Evolutionary conservation across 2,113 vertebrate genomes (phyloP).

Genomic region (Rhodinocichla rosea): DNA sequence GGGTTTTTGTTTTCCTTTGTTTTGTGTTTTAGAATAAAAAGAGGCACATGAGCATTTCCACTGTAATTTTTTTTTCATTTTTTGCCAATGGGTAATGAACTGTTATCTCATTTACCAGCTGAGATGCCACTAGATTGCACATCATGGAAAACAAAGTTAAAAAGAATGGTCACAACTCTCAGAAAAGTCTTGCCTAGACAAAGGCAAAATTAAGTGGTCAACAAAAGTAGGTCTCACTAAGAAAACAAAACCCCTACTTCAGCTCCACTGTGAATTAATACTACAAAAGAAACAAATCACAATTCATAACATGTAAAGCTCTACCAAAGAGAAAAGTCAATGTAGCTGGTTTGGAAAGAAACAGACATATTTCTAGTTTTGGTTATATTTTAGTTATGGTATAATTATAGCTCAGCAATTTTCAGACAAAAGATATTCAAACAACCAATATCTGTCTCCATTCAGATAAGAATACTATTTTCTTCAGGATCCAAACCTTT

Average conservation of each 20-base stretch:
- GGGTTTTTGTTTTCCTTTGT: accelerated
- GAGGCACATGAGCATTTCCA: background rate
- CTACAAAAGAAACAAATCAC: background rate
- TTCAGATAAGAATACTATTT: background rate
- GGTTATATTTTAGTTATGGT: background rate
- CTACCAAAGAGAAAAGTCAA: background rate
- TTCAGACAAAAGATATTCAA: background rate
- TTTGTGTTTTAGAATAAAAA: background rate
- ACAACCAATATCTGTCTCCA: background rate
- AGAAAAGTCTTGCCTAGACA: background rate
- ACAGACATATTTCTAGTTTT: background rate
- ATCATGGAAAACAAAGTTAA: background rate
- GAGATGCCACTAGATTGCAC: background rate
- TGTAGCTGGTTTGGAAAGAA: background rate
- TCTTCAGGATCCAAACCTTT: background rate
- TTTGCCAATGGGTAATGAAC: background rate
- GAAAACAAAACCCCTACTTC: background rate
- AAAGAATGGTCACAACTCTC: background rate
- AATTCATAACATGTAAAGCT: background rate
- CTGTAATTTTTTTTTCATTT: background rate
- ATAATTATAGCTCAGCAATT: background rate
- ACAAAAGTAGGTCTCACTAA: background rate
- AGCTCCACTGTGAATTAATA: background rate
- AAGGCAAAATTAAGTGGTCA: background rate
- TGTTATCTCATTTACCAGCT: background rate